Percentiles rank a stretch among this genome's conserved stretches.
Conservation (phyloP, 2,888 invertebrate genomes). For the Idaea aversata region DNA sequence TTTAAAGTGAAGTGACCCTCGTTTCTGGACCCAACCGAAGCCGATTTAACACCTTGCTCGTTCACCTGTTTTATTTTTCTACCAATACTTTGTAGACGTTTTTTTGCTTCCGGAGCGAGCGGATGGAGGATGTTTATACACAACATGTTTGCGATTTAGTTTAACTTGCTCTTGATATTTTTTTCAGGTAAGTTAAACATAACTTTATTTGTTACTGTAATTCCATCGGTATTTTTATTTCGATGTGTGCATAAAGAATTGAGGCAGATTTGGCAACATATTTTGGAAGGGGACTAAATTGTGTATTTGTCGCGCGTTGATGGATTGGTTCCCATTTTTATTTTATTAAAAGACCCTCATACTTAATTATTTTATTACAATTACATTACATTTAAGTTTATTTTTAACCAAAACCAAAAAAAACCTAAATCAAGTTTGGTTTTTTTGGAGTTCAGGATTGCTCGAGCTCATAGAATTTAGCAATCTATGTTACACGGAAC, state of each 20-base stretch:
- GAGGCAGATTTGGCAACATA: no score
- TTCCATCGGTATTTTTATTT: not conserved
- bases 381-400: no score
- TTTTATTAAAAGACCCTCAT: no score
- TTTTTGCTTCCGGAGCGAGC: conserved; percentile 9
- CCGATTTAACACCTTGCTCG: conserved; percentile 21
- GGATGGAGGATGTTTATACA: conserved; percentile 6
- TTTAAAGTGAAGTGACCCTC: conserved; percentile 21
- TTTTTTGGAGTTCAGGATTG: no score
- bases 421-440: no score
- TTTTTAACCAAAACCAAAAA: no score
- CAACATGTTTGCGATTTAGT: not conserved
- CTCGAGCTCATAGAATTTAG: no score
- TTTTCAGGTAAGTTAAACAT: not conserved
- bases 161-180: not conserved
- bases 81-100: conserved; percentile 13
- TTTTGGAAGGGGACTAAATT: no score
- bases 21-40: conserved; percentile 11
- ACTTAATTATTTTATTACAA: no score
- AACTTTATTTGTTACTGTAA: not conserved
- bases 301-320: no score
- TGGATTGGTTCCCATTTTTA: no score
- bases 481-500: no score
- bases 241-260: not conserved
- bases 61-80: conserved; percentile 19